A percentile compares a stretch with the other conserved stretches of the same genome.
phyloP scores from a whole-genome alignment of 2,113 vertebrate genomes.

The Hemicordylus capensis region DNA sequence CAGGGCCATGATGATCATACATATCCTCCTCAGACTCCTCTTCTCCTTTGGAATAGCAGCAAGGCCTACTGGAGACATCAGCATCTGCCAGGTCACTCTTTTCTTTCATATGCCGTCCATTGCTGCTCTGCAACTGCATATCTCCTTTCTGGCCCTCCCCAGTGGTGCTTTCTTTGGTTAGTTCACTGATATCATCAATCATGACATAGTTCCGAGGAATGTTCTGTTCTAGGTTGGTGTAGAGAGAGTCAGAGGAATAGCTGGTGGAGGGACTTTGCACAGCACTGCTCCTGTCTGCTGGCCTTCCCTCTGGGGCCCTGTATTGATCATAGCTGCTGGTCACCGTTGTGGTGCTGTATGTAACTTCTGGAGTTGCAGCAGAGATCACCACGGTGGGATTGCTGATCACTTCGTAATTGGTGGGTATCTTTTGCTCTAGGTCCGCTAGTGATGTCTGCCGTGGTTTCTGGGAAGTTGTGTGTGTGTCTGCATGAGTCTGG shows the following conservation, averaged over 20 bases:
- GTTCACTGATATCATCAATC: slow-evolving; percentile 98
- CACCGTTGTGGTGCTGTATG: slow-evolving; percentile 71
- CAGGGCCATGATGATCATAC: slow-evolving; percentile 87
- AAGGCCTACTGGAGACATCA: slow-evolving; percentile 77
- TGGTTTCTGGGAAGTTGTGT: slow-evolving; percentile 86
- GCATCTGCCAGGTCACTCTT: slow-evolving; percentile 75
- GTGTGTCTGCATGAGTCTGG: slow-evolving; percentile 82
- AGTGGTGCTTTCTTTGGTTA: slow-evolving; percentile 90
- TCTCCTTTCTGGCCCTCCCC: slow-evolving; percentile 86
- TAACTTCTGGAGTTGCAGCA: slow-evolving; percentile 81
- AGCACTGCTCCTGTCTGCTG: slow-evolving; percentile 75
- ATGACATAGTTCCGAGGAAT: slow-evolving; percentile 97
- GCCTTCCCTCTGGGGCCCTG: slow-evolving; percentile 79
- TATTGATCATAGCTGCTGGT: slow-evolving; percentile 87
- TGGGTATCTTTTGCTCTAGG: slow-evolving; percentile 94
- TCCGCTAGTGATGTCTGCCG: slow-evolving; percentile 93
- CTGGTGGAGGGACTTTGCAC: slow-evolving; percentile 84
- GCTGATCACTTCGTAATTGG: slow-evolving; percentile 94
- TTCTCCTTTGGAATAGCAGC: slow-evolving; percentile 87
- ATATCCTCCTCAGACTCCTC: slow-evolving; percentile 95
- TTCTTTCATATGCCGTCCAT: slow-evolving; percentile 82
- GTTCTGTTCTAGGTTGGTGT: slow-evolving; percentile 93
- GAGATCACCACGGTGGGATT: slow-evolving; percentile 84
- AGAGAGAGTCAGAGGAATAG: slow-evolving; percentile 88
- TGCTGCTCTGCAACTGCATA: slow-evolving; percentile 65